Evolutionary conservation across 2,797 vertebrate species (phyloP), one percentile per base, ranked within the genome.

Genomic region (Sparus aurata): DNA sequence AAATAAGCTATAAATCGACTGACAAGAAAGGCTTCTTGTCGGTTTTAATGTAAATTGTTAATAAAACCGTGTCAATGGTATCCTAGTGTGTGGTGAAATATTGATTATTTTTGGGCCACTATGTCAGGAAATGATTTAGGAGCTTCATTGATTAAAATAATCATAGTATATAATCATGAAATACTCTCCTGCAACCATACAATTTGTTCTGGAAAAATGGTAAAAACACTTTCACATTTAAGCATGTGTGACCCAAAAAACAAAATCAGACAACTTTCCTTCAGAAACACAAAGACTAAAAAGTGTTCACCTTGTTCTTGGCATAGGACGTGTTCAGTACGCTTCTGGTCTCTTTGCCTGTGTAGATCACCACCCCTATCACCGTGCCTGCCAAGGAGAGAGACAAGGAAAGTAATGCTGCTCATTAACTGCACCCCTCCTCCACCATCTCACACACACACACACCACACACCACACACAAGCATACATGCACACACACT

Each of bases 341-440:
- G 57, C 97, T 99, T 78, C 98, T 95, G 84, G 97, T 99, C 94
- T 99, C 98, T 89, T 98, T 99, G 85, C 98, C 98, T 2, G 98
- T 99, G 91, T 99, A 99, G 95, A 99, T 97, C 92, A 99, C 98
- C 92, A 99, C 97, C 86, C 98, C 98, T 86, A 99, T 98, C 91
- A 99, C 97, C 27, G 98, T 98, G 90, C 98, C 98, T 99, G 95
- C 84, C 95, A 90, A 89, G 80, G 61, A 88, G 46, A 92, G 78
- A 91, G 81, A 91, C 83, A 87, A 93, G 90, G 75, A 82, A 83
- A 91, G 85, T 89, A 81, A 93, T 89, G 88, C 78, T 83, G 86
- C 88, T 92, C 90, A 91, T 93, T 92, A 90, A 86, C 73, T 74
- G 49, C 66, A 66, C 65, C 81, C 67, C 70, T 73, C 79, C 80